Base-by-base conservation (phyloP, 2,797 vertebrate genomes). In the Acipenser transmontanus region DNA sequence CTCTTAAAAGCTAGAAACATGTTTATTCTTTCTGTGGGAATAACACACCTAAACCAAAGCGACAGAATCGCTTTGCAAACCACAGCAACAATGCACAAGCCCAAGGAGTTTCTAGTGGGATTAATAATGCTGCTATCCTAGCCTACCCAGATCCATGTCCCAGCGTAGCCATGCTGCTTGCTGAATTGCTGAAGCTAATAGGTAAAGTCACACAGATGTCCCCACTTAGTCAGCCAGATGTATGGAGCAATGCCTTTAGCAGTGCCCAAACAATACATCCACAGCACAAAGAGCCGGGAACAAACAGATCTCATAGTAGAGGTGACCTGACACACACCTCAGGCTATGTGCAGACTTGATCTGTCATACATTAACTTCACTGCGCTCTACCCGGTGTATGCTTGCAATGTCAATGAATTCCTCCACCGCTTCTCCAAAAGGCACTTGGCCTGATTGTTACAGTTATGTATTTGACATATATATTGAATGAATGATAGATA, bases 211-310 rank as follows among this genome's bases (percentile, higher is more conserved):
- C 71, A 77, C 74, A 81, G 76, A 79, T 80, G 76, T 74, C 75
- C 69, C 77, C 62, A 75, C 76, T 80, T 77, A 73, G 74, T 75
- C 69, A 80, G 70, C 72, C 76, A 83, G 76, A 80, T 80, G 76
- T 71, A 77, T 66, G 14, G 76, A 79, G 68, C 14, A 8, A 74
- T 75, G 69, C 78, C 78, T 74, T 72, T 72, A 81, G 68, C 72
- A 76, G 78, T 76, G 79, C 68, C 67, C 78, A 76, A 82, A 81
- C 71, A 81, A 77, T 74, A 76, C 82, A 70, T 72, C 77, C 69
- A 76, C 68, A 81, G 73, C 77, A 77, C 71, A 80, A 81, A 71
- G 77, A 82, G 77, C 77, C 57, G 69, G 81, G 76, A 71, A 70
- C 76, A 79, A 74, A 74, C 73, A 75, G 69, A 71, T 76, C 76